Evolutionary conservation across 2,888 invertebrate genomes (phyloP).

Genomic region (Elmis aenea): DNA sequence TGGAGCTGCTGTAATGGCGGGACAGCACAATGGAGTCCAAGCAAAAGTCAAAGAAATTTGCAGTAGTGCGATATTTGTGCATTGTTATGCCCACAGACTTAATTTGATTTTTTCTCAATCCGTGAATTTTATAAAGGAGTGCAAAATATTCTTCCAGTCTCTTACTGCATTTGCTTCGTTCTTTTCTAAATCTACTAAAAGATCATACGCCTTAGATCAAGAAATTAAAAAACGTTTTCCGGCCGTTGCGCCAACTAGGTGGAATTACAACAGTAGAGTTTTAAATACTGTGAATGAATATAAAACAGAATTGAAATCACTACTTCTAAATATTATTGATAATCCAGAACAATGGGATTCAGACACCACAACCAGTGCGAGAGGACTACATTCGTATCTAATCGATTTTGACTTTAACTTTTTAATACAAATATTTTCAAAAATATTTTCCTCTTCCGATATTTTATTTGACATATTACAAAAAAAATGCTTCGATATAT

Average conservation of each 20-base stretch:
- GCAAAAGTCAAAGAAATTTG: slow-evolving; percentile 26
- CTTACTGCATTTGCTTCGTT: slow-evolving; percentile 26
- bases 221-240: slow-evolving; percentile 16
- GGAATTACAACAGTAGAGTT: slow-evolving; percentile 20
- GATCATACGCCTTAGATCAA: slow-evolving; percentile 15
- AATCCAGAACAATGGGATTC: slow-evolving; percentile 15
- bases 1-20: slow-evolving; percentile 30
- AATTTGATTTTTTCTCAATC: slow-evolving; percentile 26
- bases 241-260: slow-evolving; percentile 18
- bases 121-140: slow-evolving; percentile 26
- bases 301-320: slow-evolving; percentile 11
- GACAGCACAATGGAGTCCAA: too few species aligned
- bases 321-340: slow-evolving; percentile 18
- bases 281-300: slow-evolving; percentile 19
- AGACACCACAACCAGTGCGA: slow-evolving; percentile 11
- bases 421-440: slow-evolving; percentile 20
- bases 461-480: slow-evolving; percentile 17
- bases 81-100: slow-evolving; percentile 17
- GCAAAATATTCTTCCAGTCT: slow-evolving; percentile 30
- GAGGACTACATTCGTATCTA: slow-evolving; percentile 13
- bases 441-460: slow-evolving; percentile 15
- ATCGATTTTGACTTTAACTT: slow-evolving; percentile 19
- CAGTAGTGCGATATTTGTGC: slow-evolving; percentile 23
- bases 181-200: slow-evolving; percentile 31
- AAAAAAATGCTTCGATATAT: slow-evolving; percentile 10